Conservation (phyloP, 2,888 invertebrate genomes). For the Allophyes oxyacanthae region DNA sequence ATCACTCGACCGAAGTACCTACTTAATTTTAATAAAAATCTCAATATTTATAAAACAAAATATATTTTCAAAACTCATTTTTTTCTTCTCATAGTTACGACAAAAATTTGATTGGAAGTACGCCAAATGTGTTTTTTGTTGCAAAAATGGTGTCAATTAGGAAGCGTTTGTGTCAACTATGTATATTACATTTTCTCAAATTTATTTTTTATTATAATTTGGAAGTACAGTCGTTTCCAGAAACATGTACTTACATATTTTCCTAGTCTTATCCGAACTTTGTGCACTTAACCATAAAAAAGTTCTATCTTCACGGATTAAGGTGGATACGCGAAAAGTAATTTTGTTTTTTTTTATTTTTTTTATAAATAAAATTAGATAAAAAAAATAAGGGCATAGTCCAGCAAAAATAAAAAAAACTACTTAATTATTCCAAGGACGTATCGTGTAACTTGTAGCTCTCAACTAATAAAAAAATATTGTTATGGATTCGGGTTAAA, state of each 20-base stretch:
- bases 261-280: conserved; percentile 35
- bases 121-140: conserved; percentile 47
- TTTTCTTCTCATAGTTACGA: conserved; percentile 12
- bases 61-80: conserved; percentile 28
- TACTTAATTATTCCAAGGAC: too few species aligned
- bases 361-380: too few species aligned
- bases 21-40: conserved; percentile 29
- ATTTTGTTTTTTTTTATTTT: too few species aligned
- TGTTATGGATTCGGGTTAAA: too few species aligned
- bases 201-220: conserved; percentile 34
- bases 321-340: background rate
- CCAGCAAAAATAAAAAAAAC: too few species aligned
- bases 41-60: conserved; percentile 45
- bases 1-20: conserved; percentile 7
- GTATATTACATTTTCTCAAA: background rate
- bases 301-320: conserved; percentile 31
- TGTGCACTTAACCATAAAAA: conserved; percentile 37
- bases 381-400: too few species aligned
- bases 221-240: conserved; percentile 47
- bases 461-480: too few species aligned
- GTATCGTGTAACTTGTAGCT: too few species aligned
- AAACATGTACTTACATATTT: conserved; percentile 26
- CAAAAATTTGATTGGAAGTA: conserved; percentile 49
- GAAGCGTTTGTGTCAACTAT: conserved; percentile 61
- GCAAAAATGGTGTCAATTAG: conserved; percentile 57